A percentile compares a stretch with the other conserved stretches of the same genome.
These are phyloP conservation scores for Molothrus ater DNA, from an alignment of 2,797 vertebrate genomes.

Conservation along the genomic window DNA sequence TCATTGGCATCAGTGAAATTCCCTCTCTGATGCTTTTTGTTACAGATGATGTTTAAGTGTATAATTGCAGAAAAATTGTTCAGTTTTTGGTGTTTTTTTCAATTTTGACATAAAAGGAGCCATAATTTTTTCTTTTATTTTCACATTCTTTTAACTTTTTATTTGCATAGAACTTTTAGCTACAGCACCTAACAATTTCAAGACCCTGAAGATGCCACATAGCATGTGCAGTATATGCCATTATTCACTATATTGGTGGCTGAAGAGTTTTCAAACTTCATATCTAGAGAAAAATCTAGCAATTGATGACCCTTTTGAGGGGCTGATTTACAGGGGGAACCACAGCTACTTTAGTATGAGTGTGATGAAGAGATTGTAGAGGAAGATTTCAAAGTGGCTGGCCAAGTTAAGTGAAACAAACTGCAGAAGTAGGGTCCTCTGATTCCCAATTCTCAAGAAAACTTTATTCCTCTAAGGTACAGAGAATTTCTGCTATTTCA, in stretches of 20 bases:
- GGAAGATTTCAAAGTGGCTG: background rate
- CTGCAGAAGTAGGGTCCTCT: background rate
- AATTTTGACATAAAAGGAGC: background rate
- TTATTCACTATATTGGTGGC: background rate
- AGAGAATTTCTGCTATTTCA: conserved; percentile 30
- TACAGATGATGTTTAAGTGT: background rate
- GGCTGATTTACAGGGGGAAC: background rate
- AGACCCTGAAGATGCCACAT: rapidly evolving
- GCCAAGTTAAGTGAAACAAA: background rate
- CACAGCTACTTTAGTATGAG: background rate
- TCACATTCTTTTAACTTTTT: background rate
- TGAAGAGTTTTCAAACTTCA: background rate
- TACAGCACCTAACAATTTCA: background rate
- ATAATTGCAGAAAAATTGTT: background rate
- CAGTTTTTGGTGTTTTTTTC: background rate
- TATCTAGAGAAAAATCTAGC: background rate
- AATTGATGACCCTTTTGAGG: background rate
- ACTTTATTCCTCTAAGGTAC: background rate
- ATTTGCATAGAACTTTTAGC: background rate
- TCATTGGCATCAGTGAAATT: background rate
- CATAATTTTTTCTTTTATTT: background rate
- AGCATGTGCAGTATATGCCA: background rate
- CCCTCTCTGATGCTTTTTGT: background rate
- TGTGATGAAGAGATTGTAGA: background rate
- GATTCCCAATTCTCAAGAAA: background rate